A percentile compares a stretch with the other conserved stretches of the same genome.
These are phyloP conservation scores for Anas georgica DNA, from an alignment of 2,797 vertebrate genomes.

Conservation along the genomic window DNA sequence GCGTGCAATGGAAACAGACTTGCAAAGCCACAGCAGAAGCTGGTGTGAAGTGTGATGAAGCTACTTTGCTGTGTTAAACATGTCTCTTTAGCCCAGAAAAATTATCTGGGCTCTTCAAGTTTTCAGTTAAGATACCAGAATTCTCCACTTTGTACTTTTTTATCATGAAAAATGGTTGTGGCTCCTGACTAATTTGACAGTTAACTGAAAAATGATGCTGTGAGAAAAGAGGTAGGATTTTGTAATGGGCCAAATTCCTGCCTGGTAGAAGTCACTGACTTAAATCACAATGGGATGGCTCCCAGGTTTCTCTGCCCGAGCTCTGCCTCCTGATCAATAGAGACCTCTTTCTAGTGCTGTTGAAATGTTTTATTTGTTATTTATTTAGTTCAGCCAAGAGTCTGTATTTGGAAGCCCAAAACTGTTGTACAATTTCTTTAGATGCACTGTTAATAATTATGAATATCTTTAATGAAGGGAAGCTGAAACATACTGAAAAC, in stretches of 20 bases:
- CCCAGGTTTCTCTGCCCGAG: not conserved
- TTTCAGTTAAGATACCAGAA: not conserved
- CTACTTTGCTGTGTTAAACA: not conserved
- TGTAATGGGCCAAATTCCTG: not conserved
- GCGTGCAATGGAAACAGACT: not conserved
- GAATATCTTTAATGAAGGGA: slow-evolving; percentile 21
- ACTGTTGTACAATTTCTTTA: not conserved
- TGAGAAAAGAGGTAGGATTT: not conserved
- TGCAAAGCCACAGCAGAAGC: not conserved
- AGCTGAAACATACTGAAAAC: slow-evolving; percentile 20
- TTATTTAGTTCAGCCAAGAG: not conserved
- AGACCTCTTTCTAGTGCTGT: not conserved
- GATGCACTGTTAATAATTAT: slow-evolving; percentile 42
- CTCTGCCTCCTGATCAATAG: not conserved
- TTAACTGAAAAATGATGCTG: not conserved
- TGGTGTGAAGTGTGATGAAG: not conserved
- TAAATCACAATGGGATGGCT: not conserved
- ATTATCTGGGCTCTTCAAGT: not conserved
- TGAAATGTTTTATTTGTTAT: not conserved
- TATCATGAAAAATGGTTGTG: not conserved
- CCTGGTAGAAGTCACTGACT: not conserved
- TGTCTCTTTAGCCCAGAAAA: not conserved
- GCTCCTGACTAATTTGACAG: not conserved
- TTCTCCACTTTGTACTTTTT: not conserved
- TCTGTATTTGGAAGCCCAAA: slow-evolving; percentile 16